Percentiles rank a stretch among this genome's conserved stretches.
These are phyloP conservation scores for Cryptomyrus ogoouensis DNA, from an alignment of 2,113 vertebrate species.

Conservation along the genomic window DNA sequence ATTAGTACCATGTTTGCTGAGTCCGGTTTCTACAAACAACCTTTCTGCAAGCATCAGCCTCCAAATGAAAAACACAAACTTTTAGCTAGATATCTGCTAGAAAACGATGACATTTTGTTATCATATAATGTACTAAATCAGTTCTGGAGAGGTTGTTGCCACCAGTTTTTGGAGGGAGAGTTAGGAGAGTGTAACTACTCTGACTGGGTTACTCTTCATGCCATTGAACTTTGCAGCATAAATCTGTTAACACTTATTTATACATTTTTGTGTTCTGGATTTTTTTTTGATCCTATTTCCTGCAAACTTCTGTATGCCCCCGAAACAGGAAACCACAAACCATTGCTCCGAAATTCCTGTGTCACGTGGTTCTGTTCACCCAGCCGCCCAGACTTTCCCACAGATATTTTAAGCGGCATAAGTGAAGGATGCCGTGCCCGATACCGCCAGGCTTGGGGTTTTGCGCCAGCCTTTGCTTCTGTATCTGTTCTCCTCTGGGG, in stretches of 20 bases:
- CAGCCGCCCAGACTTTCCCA: not conserved
- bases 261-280: not conserved
- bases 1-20: not conserved
- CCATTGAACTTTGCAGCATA: not conserved
- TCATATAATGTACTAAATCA: not conserved
- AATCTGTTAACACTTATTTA: not conserved
- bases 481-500: not conserved
- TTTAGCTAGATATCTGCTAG: not conserved
- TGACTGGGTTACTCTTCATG: not conserved
- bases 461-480: not conserved
- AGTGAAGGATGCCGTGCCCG: not conserved
- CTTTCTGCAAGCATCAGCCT: not conserved
- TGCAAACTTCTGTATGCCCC: not conserved
- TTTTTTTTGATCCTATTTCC: not conserved
- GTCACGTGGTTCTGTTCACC: not conserved
- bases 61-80: not conserved
- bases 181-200: not conserved
- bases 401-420: not conserved
- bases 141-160: not conserved
- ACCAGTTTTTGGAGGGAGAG: not conserved
- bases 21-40: not conserved
- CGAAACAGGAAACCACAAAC: not conserved
- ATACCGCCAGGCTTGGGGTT: not conserved
- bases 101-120: not conserved
- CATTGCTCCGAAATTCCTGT: not conserved